Evolutionary conservation across 2,888 invertebrate genomes (phyloP), one percentile per base, ranked within the genome.

Genomic region (Crepidodera aurea): DNA sequence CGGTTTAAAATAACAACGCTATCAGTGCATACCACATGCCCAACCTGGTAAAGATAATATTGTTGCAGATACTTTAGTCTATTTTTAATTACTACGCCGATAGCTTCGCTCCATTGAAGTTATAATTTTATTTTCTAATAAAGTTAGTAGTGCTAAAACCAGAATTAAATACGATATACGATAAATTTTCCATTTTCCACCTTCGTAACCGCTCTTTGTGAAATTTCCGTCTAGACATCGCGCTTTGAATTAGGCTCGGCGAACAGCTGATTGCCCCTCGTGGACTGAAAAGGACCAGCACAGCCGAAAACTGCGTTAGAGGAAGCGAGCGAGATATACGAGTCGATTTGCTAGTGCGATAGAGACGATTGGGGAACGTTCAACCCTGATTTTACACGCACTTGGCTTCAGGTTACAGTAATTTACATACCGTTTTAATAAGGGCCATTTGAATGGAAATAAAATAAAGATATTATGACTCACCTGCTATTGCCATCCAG

Each of bases 401-500:
- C 85, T 85, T 84, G 84, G 84, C 83, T 84, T n/a, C 78, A 60
- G 62, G 73, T 72, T 74, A 71, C 68, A 69, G 66, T 71, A 15
- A 78, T 78, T 78, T 75, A 76, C 76, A 78, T 78, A 77, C 75
- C 74, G 77, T 73, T 74, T 72, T 4, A 51, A 51, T 18, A 7
- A 32, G 32, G 32, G 32, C 10, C 2, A 19, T 18, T 19, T 19
- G 39, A 58, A 57, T 55, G 22, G 48, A 27, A 27, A 60, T 39
- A 57, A 50, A 65, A 44, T 51, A 18, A 18, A 22, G n/a, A 32
- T 32, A n/a, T 32, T 32, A 2, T 13, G 73, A 87, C 93, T 90
- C 83, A 95, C 96, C 96, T 95, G 95, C 95, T 87, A 96, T 95
- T 84, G 95, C 95, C 96, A 96, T 96, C 96, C 96, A 96, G 76